Base-by-base conservation (phyloP, 2,888 invertebrate genomes). In the Scaptodrosophila latifasciaeformis region DNA sequence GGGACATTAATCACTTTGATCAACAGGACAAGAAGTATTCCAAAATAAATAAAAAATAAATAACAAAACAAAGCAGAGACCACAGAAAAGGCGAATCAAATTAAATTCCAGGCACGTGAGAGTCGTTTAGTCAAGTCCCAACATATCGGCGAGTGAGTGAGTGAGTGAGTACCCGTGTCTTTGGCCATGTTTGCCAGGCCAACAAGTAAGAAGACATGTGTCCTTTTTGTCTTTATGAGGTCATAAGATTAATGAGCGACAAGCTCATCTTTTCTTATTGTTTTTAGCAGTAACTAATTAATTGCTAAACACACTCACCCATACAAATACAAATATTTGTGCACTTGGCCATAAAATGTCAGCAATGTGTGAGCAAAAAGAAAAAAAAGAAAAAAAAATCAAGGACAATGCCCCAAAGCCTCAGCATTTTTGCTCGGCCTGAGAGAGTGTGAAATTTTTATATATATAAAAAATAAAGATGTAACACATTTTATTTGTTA, bases 211-310 rank as follows among this genome's bases (percentile, higher is more conserved):
- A n/a, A n/a, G n/a, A 52, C 52, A 40, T 53, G 54, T 47, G 47
- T 63, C 54, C 63, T 59, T 67, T 42, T 29, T 19, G 40, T 52
- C 60, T 69, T 71, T 69, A 72, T 72, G 72, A 70, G 77, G 67
- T 59, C 63, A 65, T 58, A 70, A 79, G 74, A 75, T 75, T 79
- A 75, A 75, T 76, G 74, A 63, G 72, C 57, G 70, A 65, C 74
- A 71, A 59, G 61, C 79, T 67, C 72, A 66, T 71, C 69, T 76
- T 65, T 65, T 66, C 55, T 58, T 65, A 68, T 78, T 74, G 60
- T 70, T 68, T 62, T 61, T 51, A 76, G 58, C 63, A 52, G 43
- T 59, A 49, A 49, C 66, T 72, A 76, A 79, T 76, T 79, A 75
- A 76, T 75, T 72, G 69, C 51, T 34, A 43, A 12, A 13, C 19